A percentile compares a stretch with the other conserved stretches of the same genome.
Conservation (phyloP, 2,113 vertebrate species). For the Boulengeromyrus knoepffleri region DNA sequence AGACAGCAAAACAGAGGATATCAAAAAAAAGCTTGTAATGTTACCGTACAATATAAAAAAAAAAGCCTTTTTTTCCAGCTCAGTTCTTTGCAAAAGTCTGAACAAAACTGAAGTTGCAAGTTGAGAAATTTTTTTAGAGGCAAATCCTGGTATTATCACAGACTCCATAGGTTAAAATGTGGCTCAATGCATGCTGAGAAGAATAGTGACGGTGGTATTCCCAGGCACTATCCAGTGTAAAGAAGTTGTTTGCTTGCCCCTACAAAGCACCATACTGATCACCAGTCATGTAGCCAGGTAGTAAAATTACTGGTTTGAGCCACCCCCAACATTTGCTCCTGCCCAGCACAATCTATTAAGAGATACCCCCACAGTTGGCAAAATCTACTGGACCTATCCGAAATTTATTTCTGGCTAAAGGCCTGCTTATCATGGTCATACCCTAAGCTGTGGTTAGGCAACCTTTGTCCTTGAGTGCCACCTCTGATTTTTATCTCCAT, state of each 20-base stretch:
- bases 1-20: slow-evolving; percentile 47
- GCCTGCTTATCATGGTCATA: background rate
- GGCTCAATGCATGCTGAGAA: background rate
- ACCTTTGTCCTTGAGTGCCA: background rate
- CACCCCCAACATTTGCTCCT: background rate
- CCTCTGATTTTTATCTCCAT: background rate
- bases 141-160: background rate
- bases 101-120: background rate
- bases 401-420: background rate
- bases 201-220: background rate
- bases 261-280: background rate
- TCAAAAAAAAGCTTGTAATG: slow-evolving; percentile 58
- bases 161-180: background rate
- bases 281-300: background rate
- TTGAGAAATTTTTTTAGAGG: background rate
- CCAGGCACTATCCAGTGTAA: background rate
- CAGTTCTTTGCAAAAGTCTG: background rate
- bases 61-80: slow-evolving; percentile 1
- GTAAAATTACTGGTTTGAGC: background rate
- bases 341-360: background rate
- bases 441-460: background rate
- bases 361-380: background rate
- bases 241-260: background rate
- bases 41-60: slow-evolving; percentile 58
- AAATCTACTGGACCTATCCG: background rate